Base-by-base conservation (phyloP, 2,888 invertebrate species). In the Drosophila antonietae region DNA sequence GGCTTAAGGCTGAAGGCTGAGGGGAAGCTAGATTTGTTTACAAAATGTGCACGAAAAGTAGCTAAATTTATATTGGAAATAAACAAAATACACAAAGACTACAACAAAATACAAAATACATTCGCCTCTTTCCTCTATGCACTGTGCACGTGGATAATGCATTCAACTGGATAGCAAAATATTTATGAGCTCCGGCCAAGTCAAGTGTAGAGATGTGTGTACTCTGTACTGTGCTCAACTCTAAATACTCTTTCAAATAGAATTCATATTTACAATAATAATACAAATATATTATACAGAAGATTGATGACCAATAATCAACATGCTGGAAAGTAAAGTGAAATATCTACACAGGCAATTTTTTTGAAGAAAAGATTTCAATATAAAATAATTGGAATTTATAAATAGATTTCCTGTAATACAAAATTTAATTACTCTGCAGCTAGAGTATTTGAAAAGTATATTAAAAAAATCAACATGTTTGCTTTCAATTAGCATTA, bases 21-120 rank as follows among this genome's bases (percentile, higher is more conserved):
- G 43, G 68, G 53, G 59, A 62, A 41, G 44, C 28, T 5, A 37
- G 20, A 20, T 44, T 81, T 85, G 84, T 85, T 89, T 85, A 85
- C 80, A 74, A 73, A 70, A 62, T 76, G 76, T 83, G 81, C 83
- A 83, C 81, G 72, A 88, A 86, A 87, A 35, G 84, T 89, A 89
- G 80, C 84, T 85, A 85, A 85, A 87, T 89, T 85, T 89, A 87
- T 81, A 87, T 80, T 71, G 71, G 89, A 85, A 89, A 85, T 87
- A 89, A 87, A 89, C 81, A 80, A 80, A 76, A 53, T 37, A 39
- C 49, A 59, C 28, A 28, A 20, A 44, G 33, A 37, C 31, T 31
- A 47, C 28, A 47, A 60, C 53, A 58, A 43, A 41, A 56, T 53
- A 61, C 60, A 68, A 53, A 63, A 56, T 23, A 28, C 64, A 68